Base-by-base conservation (phyloP, 2,888 invertebrate genomes). In the Eilema depressum region DNA sequence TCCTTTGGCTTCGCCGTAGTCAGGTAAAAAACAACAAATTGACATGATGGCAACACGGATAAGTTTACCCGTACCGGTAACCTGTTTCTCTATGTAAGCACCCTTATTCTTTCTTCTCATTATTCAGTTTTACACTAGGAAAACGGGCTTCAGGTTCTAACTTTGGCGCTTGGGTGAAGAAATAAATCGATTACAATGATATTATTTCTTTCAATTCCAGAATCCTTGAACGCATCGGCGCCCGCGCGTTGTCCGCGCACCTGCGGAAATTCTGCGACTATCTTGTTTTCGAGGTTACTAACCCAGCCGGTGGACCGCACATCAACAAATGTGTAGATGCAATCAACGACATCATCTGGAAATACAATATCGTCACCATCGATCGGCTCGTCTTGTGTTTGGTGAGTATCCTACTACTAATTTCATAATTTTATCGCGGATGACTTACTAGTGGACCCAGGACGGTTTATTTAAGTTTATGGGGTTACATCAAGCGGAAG, bases 291-390 rank as follows among this genome's bases (percentile, higher is more conserved):
- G 99, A 99, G 91, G 98, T 99, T 87, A 98, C 98, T 0, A 98
- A 98, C 85, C 97, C 98, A 1, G 97, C 98, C 23, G 98, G 98
- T 30, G 98, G 98, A 17, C 97, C 98, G 75, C 98, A 98, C 86
- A 98, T 99, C 65, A 98, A 98, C 91, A 99, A 99, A 94, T 98
- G 98, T 86, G 98, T 99, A 3, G 99, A 99, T 87, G 98, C 99
- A 0, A 97, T 99, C 81, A 99, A 98, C 90, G 98, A 98, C 86
- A 98, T 99, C 96, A 98, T 99, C 77, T 99, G 99, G 99, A 99
- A 99, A 86, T 99, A 98, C 92, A 99, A 99, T 92, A 98, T 99
- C 79, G 98, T 99, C 67, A 98, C 99, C 56, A 98, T 99, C 76
- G 99, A 99, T 92, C 96, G 99, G 76, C 96, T 99, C 1, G 98